Conservation (phyloP, 2,797 vertebrate species). For the Squalus acanthias region DNA sequence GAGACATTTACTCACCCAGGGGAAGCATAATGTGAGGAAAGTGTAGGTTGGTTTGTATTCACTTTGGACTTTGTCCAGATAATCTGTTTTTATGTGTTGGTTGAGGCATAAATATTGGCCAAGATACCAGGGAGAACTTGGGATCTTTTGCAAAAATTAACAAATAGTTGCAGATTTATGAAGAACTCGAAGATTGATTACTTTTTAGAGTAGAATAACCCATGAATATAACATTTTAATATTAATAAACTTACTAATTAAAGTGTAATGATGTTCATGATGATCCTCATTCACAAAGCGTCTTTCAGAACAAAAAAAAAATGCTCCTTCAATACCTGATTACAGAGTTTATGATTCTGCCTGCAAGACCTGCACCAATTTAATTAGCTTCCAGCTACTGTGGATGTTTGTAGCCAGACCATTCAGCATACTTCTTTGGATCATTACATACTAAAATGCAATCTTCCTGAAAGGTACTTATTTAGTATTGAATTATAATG, state of each 20-base stretch:
- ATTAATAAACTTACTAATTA: not conserved
- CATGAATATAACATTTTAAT: not conserved
- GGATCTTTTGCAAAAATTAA: not conserved
- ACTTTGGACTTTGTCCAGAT: not conserved
- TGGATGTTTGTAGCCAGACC: not conserved
- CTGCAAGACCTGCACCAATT: not conserved
- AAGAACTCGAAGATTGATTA: not conserved
- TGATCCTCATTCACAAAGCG: not conserved
- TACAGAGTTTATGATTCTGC: not conserved
- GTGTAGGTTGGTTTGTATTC: too few relatives aligned
- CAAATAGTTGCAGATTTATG: not conserved
- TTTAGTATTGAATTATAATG: not conserved
- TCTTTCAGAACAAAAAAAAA: not conserved
- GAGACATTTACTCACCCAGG: too few relatives aligned
- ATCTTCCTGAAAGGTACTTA: not conserved
- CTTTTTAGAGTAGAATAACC: not conserved
- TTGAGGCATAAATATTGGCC: not conserved
- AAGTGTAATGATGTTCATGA: not conserved
- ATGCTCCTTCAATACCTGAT: not conserved
- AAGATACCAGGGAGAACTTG: not conserved
- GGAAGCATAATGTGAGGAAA: too few relatives aligned
- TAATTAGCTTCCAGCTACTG: not conserved
- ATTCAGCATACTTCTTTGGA: not conserved
- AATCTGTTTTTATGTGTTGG: not conserved
- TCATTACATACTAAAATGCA: not conserved